Percentiles rank a stretch among this genome's conserved stretches.
Conservation (phyloP, 2,797 vertebrate species). For the Lutjanus campechanus region DNA sequence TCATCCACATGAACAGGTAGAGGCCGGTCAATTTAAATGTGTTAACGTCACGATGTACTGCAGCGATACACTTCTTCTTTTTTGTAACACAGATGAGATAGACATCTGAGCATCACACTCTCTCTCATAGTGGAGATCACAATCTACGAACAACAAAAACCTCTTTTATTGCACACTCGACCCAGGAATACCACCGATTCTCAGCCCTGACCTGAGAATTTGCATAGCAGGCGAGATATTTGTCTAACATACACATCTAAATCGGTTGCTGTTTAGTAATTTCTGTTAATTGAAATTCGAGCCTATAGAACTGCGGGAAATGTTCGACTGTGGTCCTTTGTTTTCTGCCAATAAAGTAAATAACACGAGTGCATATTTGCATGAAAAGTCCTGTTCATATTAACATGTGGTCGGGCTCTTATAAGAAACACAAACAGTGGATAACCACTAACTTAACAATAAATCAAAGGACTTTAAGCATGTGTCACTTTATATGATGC, state of each 20-base stretch:
- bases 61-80: conserved; percentile 85
- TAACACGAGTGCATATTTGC: conserved; percentile 24
- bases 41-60: conserved; percentile 68
- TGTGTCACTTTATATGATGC: background rate
- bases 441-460: conserved; percentile 1
- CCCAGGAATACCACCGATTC: conserved; percentile 67
- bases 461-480: conserved; percentile 13
- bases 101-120: conserved; percentile 61
- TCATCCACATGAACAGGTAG: conserved; percentile 54
- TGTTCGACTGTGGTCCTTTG: conserved; percentile 3
- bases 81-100: conserved; percentile 77
- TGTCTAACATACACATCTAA: conserved; percentile 39
- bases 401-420: background rate
- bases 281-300: conserved; percentile 30
- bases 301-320: background rate
- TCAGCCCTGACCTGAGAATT: conserved; percentile 66
- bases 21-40: conserved; percentile 81
- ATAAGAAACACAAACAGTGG: background rate
- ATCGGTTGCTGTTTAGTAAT: conserved; percentile 40
- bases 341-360: conserved; percentile 3
- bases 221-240: conserved; percentile 75
- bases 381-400: background rate
- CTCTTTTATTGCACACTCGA: conserved; percentile 64
- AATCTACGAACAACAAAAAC: conserved; percentile 73
- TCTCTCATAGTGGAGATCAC: conserved; percentile 62